Conservation (phyloP, 2,113 vertebrate species). For the Lates calcarifer region DNA sequence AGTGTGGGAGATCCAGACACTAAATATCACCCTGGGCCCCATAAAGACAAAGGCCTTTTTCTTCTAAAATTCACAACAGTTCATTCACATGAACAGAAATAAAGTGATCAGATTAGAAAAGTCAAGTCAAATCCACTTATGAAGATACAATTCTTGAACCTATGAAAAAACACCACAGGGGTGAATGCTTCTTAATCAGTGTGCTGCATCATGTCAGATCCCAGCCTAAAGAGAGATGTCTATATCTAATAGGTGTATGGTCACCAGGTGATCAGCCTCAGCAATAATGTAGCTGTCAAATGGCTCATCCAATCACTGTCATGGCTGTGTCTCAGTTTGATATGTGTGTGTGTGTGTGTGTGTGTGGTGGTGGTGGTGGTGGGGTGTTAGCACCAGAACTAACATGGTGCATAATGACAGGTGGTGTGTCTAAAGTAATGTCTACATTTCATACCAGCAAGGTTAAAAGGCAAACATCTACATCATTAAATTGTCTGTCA, state of each 20-base stretch:
- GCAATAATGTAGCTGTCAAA: conserved; percentile 76
- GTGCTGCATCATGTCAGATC: conserved; percentile 61
- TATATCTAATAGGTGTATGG: conserved; percentile 52
- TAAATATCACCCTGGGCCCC: no score
- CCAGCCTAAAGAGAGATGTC: conserved; percentile 59
- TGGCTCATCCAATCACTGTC: conserved; percentile 70
- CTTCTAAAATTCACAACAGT: not conserved
- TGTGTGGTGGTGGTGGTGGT: not conserved
- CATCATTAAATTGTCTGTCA: conserved; percentile 74
- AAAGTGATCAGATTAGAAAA: not conserved
- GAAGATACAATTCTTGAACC: conserved; percentile 27
- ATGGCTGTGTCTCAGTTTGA: conserved; percentile 60
- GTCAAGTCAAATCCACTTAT: conserved; percentile 11
- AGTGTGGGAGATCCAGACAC: no score
- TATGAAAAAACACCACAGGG: conserved; percentile 30
- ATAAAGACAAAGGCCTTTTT: no score
- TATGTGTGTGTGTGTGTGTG: not conserved
- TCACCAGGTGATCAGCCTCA: conserved; percentile 61
- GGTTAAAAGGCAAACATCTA: conserved; percentile 67
- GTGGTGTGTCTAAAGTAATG: conserved; percentile 60
- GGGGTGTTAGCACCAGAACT: conserved; percentile 13
- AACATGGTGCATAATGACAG: conserved; percentile 21
- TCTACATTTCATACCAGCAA: conserved; percentile 62
- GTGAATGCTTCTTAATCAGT: conserved; percentile 59
- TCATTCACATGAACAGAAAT: not conserved